Percentiles rank a stretch among this genome's conserved stretches.
Evolutionary conservation across 2,113 vertebrate genomes (phyloP).

Genomic region (Pygoscelis adeliae): DNA sequence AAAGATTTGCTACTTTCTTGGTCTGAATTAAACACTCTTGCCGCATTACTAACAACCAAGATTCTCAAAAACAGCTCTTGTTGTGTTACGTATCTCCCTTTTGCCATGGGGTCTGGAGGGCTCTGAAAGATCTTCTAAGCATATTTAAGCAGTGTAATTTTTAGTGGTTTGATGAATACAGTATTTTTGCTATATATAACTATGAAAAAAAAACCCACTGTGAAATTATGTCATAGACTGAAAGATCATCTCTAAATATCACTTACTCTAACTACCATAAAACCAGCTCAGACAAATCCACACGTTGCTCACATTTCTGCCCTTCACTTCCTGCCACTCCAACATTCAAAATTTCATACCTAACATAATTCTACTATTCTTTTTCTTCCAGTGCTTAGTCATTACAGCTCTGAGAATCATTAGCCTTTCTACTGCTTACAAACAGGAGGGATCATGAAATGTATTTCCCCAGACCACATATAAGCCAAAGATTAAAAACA

Average conservation of each 20-base stretch:
- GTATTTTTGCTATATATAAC: constrained; percentile 20
- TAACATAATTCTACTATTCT: not conserved
- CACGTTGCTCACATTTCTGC: not conserved
- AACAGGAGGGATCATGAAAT: not conserved
- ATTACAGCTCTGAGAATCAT: not conserved
- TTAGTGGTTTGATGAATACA: not conserved
- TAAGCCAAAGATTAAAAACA: not conserved
- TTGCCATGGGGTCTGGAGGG: not conserved
- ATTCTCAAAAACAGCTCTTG: not conserved
- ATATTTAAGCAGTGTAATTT: not conserved
- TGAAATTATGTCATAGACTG: not conserved
- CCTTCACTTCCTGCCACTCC: not conserved
- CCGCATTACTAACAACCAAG: not conserved
- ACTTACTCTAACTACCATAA: not conserved
- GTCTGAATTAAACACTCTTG: constrained; percentile 39
- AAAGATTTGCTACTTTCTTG: constrained; percentile 17
- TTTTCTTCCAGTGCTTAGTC: not conserved
- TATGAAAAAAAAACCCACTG: not conserved
- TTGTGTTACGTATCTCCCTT: not conserved
- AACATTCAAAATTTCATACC: not conserved
- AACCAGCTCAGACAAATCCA: not conserved
- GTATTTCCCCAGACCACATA: not conserved
- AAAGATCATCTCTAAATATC: constrained; percentile 9
- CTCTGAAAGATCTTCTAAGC: not conserved
- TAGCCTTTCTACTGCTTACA: not conserved